phyloP scores from a whole-genome alignment of 37 sponge, comb jelly and placozoan genomes.

The Beroe ovata region DNA sequence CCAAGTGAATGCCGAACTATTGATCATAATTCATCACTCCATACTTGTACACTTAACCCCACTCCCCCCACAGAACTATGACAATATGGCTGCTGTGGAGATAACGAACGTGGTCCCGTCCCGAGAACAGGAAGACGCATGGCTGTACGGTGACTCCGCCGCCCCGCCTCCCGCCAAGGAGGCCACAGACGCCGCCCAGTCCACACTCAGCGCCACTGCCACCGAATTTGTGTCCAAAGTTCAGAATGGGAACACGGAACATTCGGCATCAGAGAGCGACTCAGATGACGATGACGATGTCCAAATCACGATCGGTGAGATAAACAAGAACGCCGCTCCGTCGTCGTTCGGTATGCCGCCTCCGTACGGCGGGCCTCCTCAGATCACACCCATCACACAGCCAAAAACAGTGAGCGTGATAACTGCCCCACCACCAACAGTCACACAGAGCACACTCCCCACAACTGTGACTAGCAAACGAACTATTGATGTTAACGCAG shows the following conservation, averaged over 20 bases:
- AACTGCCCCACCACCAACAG: slow-evolving; percentile 34
- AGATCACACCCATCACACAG: neutral
- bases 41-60: no score
- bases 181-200: slow-evolving; percentile 14
- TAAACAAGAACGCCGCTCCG: slow-evolving; percentile 68
- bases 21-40: no score
- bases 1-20: no score
- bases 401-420: slow-evolving; percentile 49
- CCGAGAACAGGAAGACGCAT: slow-evolving; percentile 9
- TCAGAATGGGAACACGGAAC: slow-evolving; percentile 26
- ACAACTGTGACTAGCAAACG: slow-evolving; percentile 52
- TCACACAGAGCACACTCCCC: neutral
- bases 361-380: slow-evolving; percentile 1
- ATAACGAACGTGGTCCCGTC: slow-evolving; percentile 61
- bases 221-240: slow-evolving; percentile 55
- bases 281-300: slow-evolving; percentile 84
- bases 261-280: slow-evolving; percentile 62
- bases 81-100: slow-evolving; percentile 59
- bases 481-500: slow-evolving; percentile 82
- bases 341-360: slow-evolving; percentile 7
- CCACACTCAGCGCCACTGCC: slow-evolving; percentile 50
- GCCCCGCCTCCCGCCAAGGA: neutral
- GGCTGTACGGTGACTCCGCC: slow-evolving; percentile 48
- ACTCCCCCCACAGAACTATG: neutral
- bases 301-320: slow-evolving; percentile 85